Evolutionary conservation across 2,113 vertebrate species (phyloP), one percentile per base, ranked within the genome.

Genomic region (Centropristis striata): DNA sequence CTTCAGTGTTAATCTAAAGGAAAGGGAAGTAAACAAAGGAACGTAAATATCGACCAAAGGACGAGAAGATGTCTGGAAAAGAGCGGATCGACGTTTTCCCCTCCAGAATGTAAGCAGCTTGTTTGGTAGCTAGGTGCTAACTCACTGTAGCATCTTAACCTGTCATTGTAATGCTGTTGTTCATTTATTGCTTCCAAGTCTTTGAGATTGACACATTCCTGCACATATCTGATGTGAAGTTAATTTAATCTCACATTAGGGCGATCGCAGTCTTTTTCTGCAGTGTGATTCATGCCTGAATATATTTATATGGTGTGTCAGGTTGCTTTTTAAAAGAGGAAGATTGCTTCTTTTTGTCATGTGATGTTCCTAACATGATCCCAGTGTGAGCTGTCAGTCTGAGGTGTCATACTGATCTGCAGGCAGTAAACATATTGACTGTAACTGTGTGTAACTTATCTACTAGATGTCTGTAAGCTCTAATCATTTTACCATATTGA

Each of bases 81-180:
- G 98, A 99, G 7, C 94, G 97, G 92, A 97, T 99, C 91, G 98
- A 99, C 90, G 86, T 99, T 75, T 99, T 99, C 89, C 98, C 98
- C 4, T 99, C 98, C 57, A 96, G 98, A 92, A 99, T 99, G 98
- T 99, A 94, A 97, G 98, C 96, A 86, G 66, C 67, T 80, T 61
- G 71, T 85, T 80, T 58, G 27, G 23, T 81, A 75, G 86, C 86
- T 68, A 39, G 46, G 37, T 66, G 85, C 90, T 90, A 88, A 74
- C 54, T 9, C 41, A 12, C 2, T 80, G 21, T 66, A 87, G 68
- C 71, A 21, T 72, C 44, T 12, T 14, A 65, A 14, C 27, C 42
- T 47, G 5, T n/a, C 50, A 1, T 58, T 28, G 28, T 39, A 10
- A 14, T 16, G 2, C 5, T 65, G 41, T 71, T 28, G 1, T 71